Evolutionary conservation across 2,797 vertebrate species (phyloP).

Genomic region (Chelmon rostratus): DNA sequence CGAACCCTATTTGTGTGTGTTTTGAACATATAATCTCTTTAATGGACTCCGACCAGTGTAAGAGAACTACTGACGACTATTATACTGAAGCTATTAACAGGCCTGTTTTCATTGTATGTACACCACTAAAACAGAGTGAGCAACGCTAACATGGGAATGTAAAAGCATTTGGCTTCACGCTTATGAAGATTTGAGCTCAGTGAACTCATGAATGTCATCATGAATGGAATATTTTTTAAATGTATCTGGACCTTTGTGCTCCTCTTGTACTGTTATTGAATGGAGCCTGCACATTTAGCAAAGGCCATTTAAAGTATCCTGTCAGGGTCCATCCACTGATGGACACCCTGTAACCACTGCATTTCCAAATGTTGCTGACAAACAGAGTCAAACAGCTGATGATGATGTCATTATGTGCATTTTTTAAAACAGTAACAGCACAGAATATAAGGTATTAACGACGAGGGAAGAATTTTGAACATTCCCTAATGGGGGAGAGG

Average conservation of each 20-base stretch:
- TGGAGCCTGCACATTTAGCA: not conserved
- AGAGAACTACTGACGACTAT: not conserved
- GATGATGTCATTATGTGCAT: not conserved
- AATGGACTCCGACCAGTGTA: not conserved
- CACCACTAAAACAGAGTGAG: not conserved
- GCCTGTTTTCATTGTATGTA: too few species aligned
- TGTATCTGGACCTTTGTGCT: not conserved
- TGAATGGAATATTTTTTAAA: not conserved
- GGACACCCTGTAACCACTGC: not conserved
- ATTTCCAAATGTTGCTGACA: not conserved
- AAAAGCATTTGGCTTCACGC: not conserved
- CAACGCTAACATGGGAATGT: not conserved
- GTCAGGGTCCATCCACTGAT: not conserved
- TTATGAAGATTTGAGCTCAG: not conserved
- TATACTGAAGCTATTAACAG: too few species aligned
- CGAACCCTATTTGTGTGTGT: conserved; percentile 6
- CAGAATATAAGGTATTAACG: conserved; percentile 21
- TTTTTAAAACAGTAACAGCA: not conserved
- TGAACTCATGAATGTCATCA: not conserved
- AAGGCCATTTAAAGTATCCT: not conserved
- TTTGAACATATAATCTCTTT: conserved; percentile 29
- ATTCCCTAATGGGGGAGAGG: not conserved
- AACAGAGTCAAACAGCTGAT: not conserved
- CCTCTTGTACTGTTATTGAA: not conserved
- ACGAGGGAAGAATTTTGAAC: conserved; percentile 4